phyloP scores from a whole-genome alignment of 2,113 vertebrate species.

The Fulmarus glacialis region DNA sequence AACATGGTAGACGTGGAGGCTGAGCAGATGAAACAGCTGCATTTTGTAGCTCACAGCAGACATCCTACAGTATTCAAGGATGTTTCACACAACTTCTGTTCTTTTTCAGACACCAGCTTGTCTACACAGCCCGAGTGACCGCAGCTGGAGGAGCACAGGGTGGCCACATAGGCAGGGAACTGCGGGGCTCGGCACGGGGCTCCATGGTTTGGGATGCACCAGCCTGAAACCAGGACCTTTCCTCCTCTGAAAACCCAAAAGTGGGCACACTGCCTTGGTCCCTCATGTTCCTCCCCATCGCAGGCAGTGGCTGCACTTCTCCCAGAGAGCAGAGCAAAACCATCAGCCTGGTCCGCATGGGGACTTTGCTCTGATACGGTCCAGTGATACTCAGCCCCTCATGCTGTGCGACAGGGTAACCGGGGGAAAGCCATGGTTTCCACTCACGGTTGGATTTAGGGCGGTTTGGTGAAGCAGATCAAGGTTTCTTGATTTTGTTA shows the following conservation, averaged over 20 bases:
- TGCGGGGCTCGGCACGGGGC: rapidly evolving
- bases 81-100: neutral
- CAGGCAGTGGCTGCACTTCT: neutral
- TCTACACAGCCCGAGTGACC: rapidly evolving
- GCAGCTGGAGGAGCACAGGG: neutral
- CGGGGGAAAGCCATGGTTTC: neutral
- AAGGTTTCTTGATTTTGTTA: neutral
- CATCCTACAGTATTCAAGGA: neutral
- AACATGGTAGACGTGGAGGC: neutral
- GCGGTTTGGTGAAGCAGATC: neutral
- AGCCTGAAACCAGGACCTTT: neutral
- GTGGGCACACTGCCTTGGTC: neutral
- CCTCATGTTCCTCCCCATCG: neutral
- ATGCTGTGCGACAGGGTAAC: rapidly evolving
- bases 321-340: neutral
- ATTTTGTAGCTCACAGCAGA: neutral
- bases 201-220: neutral
- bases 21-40: neutral
- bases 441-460: neutral
- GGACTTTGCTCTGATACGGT: neutral
- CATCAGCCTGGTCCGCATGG: neutral
- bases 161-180: neutral
- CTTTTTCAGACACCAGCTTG: neutral
- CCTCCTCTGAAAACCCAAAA: neutral
- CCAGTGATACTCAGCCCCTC: neutral